Evolutionary conservation across 2,888 invertebrate genomes (phyloP).

Genomic region (Norana najaformis): DNA sequence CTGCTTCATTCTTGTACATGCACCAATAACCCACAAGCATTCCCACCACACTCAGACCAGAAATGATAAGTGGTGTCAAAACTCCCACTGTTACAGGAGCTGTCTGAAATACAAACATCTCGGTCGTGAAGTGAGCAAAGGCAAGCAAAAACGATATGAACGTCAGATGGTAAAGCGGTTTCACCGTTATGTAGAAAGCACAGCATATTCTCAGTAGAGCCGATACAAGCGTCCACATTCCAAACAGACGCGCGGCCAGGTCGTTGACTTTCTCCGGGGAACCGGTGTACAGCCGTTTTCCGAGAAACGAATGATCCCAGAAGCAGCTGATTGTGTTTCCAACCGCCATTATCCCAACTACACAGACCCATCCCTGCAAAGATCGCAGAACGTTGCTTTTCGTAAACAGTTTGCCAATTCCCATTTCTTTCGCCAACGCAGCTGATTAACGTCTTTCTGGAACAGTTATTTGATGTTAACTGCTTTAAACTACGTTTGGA

Average conservation of each 20-base stretch:
- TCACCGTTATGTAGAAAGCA: conserved; percentile 50
- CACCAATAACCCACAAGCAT: conserved; percentile 35
- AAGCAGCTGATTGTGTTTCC: conserved; percentile 55
- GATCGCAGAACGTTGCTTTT: conserved; percentile 38
- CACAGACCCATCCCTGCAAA: conserved; percentile 53
- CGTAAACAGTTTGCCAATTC: conserved; percentile 19
- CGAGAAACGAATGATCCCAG: conserved; percentile 47
- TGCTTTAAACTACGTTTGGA: background rate
- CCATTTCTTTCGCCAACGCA: background rate
- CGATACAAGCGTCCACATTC: conserved; percentile 51
- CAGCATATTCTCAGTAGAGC: conserved; percentile 49
- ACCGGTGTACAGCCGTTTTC: conserved; percentile 49
- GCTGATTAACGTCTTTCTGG: background rate
- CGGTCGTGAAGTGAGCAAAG: conserved; percentile 49
- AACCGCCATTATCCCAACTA: conserved; percentile 53
- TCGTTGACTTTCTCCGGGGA: conserved; percentile 46
- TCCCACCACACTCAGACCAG: conserved; percentile 44
- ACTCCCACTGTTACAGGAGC: conserved; percentile 47
- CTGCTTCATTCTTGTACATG: conserved; percentile 4
- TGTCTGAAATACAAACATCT: conserved; percentile 49
- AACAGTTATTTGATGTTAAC: background rate
- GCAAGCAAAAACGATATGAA: conserved; percentile 50
- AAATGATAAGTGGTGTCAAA: conserved; percentile 48
- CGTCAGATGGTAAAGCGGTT: conserved; percentile 50
- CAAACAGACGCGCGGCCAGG: conserved; percentile 50